Base-by-base conservation (phyloP, 1,140 invertebrate genomes). In the Thaumatotibia leucotreta region DNA sequence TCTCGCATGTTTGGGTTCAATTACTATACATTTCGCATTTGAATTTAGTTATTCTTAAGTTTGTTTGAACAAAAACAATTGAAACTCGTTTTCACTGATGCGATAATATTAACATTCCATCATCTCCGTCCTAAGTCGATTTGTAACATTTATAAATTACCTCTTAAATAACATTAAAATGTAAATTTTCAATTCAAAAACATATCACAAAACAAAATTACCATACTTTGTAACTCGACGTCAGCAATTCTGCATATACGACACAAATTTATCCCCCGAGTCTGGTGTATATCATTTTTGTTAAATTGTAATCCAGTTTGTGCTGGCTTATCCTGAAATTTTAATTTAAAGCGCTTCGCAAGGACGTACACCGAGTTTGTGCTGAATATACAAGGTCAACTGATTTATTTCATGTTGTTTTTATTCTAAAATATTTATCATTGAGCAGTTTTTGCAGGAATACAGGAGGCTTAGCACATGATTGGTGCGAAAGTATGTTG, bases 251-350 rank as follows among this genome's bases (percentile, higher is more conserved):
- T n/a, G 52, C 52, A 27, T n/a, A 14, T 58, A 58, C 24, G 52
- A 11, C 24, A 17, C 24, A 14, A 58, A 58, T 58, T 58, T 14
- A 58, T 58, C 23, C 1, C 52, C 23, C 5, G 24, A 31, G 52
- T 14, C 52, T 24, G 52, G 11, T 17, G 52, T 58, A 27, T 58
- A 58, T 58, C 52, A 58, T 31, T 58, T 58, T 58, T 58, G 23
- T 11, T 22, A 31, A 58, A 58, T 58, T 58, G 14, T 58, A 58
- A 58, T 58, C 52, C 52, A 29, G 22, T 58, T 58, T 31, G n/a
- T 58, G 52, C 14, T 58, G 24, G 52, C 24, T 58, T 14, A 58
- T n/a, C 3, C n/a, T 58, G 52, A 58, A 58, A 27, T 58, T 31
- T 58, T 58, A 58, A 58, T 58, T 58, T 27, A 58, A 58, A 58